Percentiles rank a stretch among this genome's conserved stretches.
Conservation (phyloP, 2,888 invertebrate genomes). For the Amblyteles armatorius region DNA sequence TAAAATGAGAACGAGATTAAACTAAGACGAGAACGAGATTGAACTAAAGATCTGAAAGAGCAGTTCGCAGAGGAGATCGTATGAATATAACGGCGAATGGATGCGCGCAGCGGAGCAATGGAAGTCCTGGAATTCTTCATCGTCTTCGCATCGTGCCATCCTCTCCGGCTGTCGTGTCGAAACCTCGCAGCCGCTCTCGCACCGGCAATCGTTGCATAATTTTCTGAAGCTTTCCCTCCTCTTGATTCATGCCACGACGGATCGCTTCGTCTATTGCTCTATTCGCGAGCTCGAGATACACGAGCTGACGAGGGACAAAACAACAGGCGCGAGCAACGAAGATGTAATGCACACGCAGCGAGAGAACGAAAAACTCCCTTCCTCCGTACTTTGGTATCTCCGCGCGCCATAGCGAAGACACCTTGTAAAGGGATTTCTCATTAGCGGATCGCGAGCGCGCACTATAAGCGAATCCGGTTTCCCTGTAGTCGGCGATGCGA, state of each 20-base stretch:
- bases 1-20: not conserved
- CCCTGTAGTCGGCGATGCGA: conserved; percentile 52
- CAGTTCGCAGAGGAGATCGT: not conserved
- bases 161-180: conserved; percentile 43
- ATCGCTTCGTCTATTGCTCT: conserved; percentile 19
- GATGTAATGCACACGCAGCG: conserved; percentile 4
- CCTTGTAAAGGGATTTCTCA: conserved; percentile 76
- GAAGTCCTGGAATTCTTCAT: conserved; percentile 30
- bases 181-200: conserved; percentile 22
- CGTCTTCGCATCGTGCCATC: conserved; percentile 31
- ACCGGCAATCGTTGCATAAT: conserved; percentile 32
- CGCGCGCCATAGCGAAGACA: conserved; percentile 69
- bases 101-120: not conserved
- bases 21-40: not conserved
- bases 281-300: conserved; percentile 10
- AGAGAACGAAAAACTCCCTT: conserved; percentile 10
- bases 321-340: conserved; percentile 4
- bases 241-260: conserved; percentile 10
- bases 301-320: not conserved
- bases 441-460: conserved; percentile 73
- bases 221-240: conserved; percentile 31
- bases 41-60: not conserved
- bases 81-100: not conserved
- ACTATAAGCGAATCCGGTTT: conserved; percentile 76
- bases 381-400: conserved; percentile 17